These are phyloP conservation scores for Neomorphus geoffroyi DNA, from an alignment of 2,797 vertebrate genomes.

Conservation along the genomic window DNA sequence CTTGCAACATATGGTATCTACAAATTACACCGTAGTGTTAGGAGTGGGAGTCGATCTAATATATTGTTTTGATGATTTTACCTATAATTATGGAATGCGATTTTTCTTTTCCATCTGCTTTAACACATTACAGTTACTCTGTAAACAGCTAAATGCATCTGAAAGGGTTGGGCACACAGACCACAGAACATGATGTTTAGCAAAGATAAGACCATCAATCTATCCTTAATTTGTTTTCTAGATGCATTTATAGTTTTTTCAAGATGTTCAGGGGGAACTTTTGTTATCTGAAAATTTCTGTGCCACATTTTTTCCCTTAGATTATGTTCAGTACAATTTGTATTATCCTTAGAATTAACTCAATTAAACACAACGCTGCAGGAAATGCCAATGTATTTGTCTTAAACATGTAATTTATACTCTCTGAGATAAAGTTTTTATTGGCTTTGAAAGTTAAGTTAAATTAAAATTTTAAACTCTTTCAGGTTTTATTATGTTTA, in stretches of 20 bases:
- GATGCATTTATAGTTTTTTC: background rate
- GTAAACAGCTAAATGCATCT: background rate
- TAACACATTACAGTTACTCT: background rate
- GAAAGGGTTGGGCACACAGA: background rate
- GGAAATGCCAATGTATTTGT: background rate
- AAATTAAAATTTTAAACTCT: background rate
- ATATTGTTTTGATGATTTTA: slow-evolving; percentile 26
- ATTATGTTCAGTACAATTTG: background rate
- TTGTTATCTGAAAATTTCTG: background rate
- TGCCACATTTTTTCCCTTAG: background rate
- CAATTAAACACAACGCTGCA: background rate
- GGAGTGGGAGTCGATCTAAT: background rate
- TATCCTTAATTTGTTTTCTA: slow-evolving; percentile 25
- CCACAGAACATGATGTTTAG: slow-evolving; percentile 17
- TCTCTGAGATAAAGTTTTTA: background rate
- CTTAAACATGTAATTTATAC: background rate
- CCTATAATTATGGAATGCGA: background rate
- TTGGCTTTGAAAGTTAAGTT: background rate
- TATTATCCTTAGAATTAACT: background rate
- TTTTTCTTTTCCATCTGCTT: background rate
- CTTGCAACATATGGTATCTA: background rate
- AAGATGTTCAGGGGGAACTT: background rate
- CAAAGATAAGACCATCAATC: background rate
- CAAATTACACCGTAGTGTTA: background rate
- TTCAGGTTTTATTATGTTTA: background rate